Evolutionary conservation across 2,113 vertebrate genomes (phyloP), one percentile per base, ranked within the genome.

Genomic region (Plecturocebus donacophilus): DNA sequence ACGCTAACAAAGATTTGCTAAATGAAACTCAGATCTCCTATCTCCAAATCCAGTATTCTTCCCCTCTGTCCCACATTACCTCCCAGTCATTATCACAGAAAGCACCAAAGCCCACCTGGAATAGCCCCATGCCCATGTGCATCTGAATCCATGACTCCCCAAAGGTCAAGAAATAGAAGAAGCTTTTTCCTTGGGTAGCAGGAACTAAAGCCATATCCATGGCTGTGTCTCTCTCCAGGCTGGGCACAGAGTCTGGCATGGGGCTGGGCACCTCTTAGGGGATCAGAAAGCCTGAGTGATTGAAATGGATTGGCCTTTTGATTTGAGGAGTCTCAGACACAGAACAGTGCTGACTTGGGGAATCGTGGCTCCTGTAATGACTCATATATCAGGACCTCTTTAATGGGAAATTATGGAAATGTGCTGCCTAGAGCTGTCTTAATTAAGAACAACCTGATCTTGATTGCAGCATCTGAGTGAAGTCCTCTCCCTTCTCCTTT

Each of bases 381-480:
- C 38, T 95, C 93, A 85, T 42, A 20, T 32, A 75, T 91, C 91
- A 95, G 42, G 85, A 54, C 61, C 85, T 93, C 91, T 96, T 87
- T 95, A 94, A 88, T 68, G 52, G 49, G 35, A 47, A 91, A 91
- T 93, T 97, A 88, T 75, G 93, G 83, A 93, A 97, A 96, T 94
- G 10, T 7, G 19, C 85, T 93, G 86, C 85, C 56, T 82, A 82
- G 85, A 96, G 66, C 71, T 61, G 27, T 93, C 91, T 94, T 86
- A 75, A 94, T 97, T 95, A 97, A 90, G 91, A 87, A 71, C 90
- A 90, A 79, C 94, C 42, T 81, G 70, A 86, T 91, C 61, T 91
- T 90, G 90, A 91, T 27, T 93, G 61, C 76, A 86, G 66, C 88
- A 40, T 97, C 90, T 58, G n/a, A 61, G 45, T 54, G 79, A 82